Percentiles rank a stretch among this genome's conserved stretches.
Conservation (phyloP, 2,113 vertebrate genomes). For the Dicentrarchus labrax region DNA sequence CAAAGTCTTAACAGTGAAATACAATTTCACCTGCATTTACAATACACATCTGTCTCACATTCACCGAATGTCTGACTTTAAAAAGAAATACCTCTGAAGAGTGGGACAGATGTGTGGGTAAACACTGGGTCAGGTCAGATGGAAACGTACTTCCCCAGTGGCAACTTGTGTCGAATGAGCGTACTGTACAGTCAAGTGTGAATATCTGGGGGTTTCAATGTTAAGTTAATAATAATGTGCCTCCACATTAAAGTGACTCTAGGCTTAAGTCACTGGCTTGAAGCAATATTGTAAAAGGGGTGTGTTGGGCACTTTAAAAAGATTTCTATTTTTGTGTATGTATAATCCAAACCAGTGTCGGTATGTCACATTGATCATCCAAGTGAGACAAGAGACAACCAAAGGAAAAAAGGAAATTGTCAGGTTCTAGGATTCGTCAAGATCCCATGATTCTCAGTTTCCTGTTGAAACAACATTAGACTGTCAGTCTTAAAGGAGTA, state of each 20-base stretch:
- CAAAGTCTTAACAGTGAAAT: conserved; percentile 39
- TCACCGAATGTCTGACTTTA: conserved; percentile 67
- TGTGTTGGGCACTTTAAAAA: conserved; percentile 58
- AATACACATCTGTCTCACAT: conserved; percentile 35
- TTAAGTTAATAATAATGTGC: conserved; percentile 61
- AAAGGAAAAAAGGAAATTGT: not conserved
- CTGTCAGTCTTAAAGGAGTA: not conserved
- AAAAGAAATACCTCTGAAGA: conserved; percentile 68
- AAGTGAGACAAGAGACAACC: conserved; percentile 12
- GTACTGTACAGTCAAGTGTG: conserved; percentile 22
- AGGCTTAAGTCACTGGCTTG: conserved; percentile 54
- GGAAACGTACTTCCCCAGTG: conserved; percentile 30
- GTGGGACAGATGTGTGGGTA: conserved; percentile 17
- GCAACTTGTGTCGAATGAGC: conserved; percentile 9
- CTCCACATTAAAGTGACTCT: conserved; percentile 66
- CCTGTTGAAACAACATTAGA: not conserved
- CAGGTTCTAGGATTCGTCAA: not conserved
- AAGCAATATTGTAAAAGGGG: conserved; percentile 63
- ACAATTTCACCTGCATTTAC: conserved; percentile 38
- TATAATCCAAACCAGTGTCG: conserved; percentile 21
- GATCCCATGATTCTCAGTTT: not conserved
- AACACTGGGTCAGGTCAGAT: conserved; percentile 34
- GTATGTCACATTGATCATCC: conserved; percentile 33
- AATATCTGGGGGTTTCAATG: conserved; percentile 21
- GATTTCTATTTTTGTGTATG: conserved; percentile 55